These are phyloP conservation scores for Heliornis fulica DNA, from an alignment of 2,113 vertebrate species.

Conservation along the genomic window DNA sequence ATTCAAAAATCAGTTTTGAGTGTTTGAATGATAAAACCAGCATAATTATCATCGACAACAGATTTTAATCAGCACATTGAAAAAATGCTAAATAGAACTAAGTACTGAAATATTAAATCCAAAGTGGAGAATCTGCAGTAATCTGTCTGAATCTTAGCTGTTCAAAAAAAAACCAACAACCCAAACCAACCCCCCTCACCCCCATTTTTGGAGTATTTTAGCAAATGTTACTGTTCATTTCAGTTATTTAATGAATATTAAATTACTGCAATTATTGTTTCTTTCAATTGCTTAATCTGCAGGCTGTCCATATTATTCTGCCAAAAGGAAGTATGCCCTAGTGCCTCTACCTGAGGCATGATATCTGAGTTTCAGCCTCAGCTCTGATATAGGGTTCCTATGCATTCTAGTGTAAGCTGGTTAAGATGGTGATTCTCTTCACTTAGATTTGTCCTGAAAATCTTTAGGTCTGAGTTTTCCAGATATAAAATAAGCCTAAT, in stretches of 20 bases:
- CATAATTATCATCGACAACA: conserved; percentile 45
- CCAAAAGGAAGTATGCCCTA: neutral
- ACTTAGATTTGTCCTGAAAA: neutral
- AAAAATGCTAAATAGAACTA: conserved; percentile 39
- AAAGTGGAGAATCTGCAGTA: neutral
- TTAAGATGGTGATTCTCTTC: neutral
- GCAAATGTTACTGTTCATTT: neutral
- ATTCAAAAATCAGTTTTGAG: conserved; percentile 61
- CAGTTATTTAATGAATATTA: neutral
- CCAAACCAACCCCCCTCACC: no score
- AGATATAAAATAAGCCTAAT: neutral
- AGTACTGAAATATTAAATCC: conserved; percentile 35
- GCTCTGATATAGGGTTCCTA: neutral
- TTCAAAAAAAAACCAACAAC: neutral
- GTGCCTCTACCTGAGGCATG: neutral
- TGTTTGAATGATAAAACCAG: conserved; percentile 41
- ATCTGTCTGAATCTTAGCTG: neutral
- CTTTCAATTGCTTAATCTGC: no score
- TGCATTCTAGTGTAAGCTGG: neutral
- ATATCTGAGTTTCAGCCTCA: neutral
- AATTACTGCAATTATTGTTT: no score
- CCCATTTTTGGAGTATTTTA: neutral
- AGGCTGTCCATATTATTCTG: neutral
- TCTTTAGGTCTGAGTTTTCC: neutral
- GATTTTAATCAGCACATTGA: conserved; percentile 62